A percentile compares a stretch with the other conserved stretches of the same genome.
These are phyloP conservation scores for Acipenser ruthenus DNA, from an alignment of 2,797 vertebrate genomes.

Conservation along the genomic window DNA sequence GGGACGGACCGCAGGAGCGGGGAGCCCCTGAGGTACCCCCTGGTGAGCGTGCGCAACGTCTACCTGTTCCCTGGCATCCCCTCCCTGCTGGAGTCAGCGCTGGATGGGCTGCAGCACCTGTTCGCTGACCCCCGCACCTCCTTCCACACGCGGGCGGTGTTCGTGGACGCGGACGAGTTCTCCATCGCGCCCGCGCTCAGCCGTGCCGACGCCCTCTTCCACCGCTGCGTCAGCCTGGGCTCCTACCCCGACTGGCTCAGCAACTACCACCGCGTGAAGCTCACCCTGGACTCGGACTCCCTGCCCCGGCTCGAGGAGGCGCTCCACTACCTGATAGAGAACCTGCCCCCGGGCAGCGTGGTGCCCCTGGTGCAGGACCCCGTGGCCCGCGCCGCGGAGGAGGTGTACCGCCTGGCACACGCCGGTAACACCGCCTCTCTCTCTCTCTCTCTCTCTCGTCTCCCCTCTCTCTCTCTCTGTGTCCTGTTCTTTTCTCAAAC, in stretches of 20 bases:
- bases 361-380: conserved; percentile 66
- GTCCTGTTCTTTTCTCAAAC: too few species aligned
- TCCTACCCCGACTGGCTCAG: conserved; percentile 90
- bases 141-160: conserved; percentile 72
- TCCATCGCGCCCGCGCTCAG: conserved; percentile 61
- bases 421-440: conserved; percentile 54
- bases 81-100: conserved; percentile 66
- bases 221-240: conserved; percentile 62
- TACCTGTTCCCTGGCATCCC: conserved; percentile 90
- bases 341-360: conserved; percentile 61
- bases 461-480: not conserved
- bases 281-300: conserved; percentile 79
- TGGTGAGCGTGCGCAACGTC: conserved; percentile 87
- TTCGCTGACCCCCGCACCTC: conserved; percentile 66
- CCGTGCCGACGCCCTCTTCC: conserved; percentile 59
- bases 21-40: conserved; percentile 60
- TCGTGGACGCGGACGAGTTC: conserved; percentile 68
- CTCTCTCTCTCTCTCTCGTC: not conserved
- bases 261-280: conserved; percentile 83
- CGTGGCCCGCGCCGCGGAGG: conserved; percentile 52
- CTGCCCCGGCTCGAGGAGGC: conserved; percentile 65
- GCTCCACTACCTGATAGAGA: conserved; percentile 53
- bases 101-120: conserved; percentile 71
- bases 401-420: conserved; percentile 73
- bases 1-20: conserved; percentile 66